These are phyloP conservation scores for Conus ventricosus DNA, from an alignment of 1,140 invertebrate genomes.

Conservation along the genomic window DNA sequence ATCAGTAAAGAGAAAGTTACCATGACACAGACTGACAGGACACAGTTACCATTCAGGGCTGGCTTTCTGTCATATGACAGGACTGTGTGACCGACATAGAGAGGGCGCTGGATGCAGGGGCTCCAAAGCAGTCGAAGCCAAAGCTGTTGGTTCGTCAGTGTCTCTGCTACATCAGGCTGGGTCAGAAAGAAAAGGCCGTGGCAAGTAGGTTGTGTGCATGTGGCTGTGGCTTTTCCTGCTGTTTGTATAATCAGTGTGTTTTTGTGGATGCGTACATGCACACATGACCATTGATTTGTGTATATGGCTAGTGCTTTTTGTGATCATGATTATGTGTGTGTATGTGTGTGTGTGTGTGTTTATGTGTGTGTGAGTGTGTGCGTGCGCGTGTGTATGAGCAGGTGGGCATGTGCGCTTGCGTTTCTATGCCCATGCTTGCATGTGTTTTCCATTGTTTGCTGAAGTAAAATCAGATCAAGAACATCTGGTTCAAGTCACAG, in stretches of 20 bases:
- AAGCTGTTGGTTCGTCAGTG: slow-evolving; percentile 86
- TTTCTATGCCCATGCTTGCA: neutral
- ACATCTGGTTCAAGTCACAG: too few species aligned
- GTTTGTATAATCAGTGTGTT: too few species aligned
- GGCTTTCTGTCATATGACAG: slow-evolving; percentile 29
- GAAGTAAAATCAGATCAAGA: too few species aligned
- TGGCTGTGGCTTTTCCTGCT: neutral
- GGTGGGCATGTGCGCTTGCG: neutral
- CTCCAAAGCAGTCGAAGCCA: slow-evolving; percentile 80
- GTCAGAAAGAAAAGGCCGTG: slow-evolving; percentile 82
- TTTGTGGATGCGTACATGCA: neutral
- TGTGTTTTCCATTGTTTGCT: neutral
- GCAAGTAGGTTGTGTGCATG: slow-evolving; percentile 56
- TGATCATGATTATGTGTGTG: neutral
- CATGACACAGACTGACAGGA: neutral
- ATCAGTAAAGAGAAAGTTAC: neutral
- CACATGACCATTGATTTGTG: neutral
- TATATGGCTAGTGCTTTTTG: neutral
- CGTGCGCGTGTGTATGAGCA: neutral
- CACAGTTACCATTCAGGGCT: neutral
- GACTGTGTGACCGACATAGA: slow-evolving; percentile 79
- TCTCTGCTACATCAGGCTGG: slow-evolving; percentile 83
- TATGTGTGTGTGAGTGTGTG: neutral
- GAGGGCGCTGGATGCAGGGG: slow-evolving; percentile 81
- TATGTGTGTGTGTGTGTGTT: neutral